A percentile compares a stretch with the other conserved stretches of the same genome.
These are phyloP conservation scores for Crotalus viridis DNA, from an alignment of 2,113 vertebrate genomes.

Conservation along the genomic window DNA sequence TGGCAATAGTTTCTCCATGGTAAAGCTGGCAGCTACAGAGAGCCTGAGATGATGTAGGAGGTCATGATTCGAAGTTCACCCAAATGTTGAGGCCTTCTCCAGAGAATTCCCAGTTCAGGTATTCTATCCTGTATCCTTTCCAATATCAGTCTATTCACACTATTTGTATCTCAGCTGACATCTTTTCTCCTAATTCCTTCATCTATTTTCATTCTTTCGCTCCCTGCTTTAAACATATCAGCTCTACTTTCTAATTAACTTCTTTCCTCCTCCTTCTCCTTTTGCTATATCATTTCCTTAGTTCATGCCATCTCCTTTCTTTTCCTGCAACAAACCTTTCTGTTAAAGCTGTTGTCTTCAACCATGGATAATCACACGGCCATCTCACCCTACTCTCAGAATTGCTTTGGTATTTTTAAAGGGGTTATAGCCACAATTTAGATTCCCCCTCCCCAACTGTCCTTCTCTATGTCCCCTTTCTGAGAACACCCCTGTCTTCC, in stretches of 20 bases:
- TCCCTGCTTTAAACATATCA: slow-evolving; percentile 45
- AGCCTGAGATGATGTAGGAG: neutral
- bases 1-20: slow-evolving; percentile 11
- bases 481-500: slow-evolving; percentile 32
- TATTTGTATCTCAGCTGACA: neutral
- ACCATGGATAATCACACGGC: slow-evolving; percentile 40
- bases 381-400: slow-evolving; percentile 36
- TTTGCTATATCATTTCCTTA: neutral
- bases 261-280: slow-evolving; percentile 49
- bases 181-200: neutral
- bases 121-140: neutral
- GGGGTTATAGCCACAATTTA: slow-evolving; percentile 29
- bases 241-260: slow-evolving; percentile 61
- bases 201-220: slow-evolving; percentile 40
- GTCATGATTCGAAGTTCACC: slow-evolving; percentile 30
- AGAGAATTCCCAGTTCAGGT: neutral
- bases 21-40: neutral
- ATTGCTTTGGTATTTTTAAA: slow-evolving; percentile 42
- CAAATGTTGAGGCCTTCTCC: neutral
- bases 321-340: slow-evolving; percentile 51
- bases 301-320: slow-evolving; percentile 44
- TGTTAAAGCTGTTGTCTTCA: slow-evolving; percentile 57
- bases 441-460: slow-evolving; percentile 37
- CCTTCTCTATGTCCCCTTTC: slow-evolving; percentile 28
- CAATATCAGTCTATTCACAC: neutral